Evolutionary conservation across 2,797 vertebrate genomes (phyloP).

Genomic region (Garrulus glandarius): DNA sequence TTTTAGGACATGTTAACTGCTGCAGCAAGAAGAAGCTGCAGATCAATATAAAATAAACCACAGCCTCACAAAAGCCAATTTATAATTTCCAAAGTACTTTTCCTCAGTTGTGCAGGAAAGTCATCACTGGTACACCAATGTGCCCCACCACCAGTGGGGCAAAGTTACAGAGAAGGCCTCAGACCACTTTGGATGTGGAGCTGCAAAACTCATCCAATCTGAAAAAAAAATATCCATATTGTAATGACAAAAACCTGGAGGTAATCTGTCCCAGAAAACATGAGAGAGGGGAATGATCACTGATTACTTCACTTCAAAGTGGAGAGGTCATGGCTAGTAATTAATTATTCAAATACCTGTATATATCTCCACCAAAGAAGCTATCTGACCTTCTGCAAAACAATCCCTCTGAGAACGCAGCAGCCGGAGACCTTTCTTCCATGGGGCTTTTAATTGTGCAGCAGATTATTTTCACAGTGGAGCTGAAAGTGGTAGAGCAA

Average conservation of each 20-base stretch:
- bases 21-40: not conserved
- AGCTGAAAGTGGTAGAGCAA: not conserved
- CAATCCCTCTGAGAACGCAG: not conserved
- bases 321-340: not conserved
- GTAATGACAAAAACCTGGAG: not conserved
- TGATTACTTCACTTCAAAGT: not conserved
- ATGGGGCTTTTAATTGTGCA: not conserved
- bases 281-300: not conserved
- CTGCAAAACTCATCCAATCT: not conserved
- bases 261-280: not conserved
- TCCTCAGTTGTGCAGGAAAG: not conserved
- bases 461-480: not conserved
- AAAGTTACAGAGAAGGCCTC: not conserved
- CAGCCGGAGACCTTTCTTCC: not conserved
- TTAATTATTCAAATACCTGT: not conserved
- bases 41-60: constrained; percentile 15
- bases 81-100: not conserved
- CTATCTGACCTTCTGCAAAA: not conserved
- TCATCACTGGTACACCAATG: fast-evolving
- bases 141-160: fast-evolving
- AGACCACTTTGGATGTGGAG: not conserved
- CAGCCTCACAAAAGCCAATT: not conserved
- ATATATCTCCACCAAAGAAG: not conserved
- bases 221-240: not conserved
- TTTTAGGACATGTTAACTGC: constrained; percentile 37